These are phyloP conservation scores for Spea multiplicata DNA, from an alignment of 2,113 vertebrate genomes.

Conservation along the genomic window DNA sequence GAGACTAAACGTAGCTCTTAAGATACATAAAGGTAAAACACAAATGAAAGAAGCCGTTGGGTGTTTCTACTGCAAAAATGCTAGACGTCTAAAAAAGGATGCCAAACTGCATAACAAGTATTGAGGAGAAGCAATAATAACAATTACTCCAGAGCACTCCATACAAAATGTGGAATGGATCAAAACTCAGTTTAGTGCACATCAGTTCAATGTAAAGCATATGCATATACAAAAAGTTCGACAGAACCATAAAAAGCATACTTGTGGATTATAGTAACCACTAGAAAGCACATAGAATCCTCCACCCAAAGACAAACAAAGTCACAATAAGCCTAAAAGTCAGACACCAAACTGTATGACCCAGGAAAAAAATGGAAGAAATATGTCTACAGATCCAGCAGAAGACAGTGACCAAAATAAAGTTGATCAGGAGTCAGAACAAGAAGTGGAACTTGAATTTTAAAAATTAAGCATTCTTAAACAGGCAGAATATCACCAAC, in stretches of 20 bases:
- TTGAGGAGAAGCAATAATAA: background rate
- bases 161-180: background rate
- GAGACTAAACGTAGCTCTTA: background rate
- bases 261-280: background rate
- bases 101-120: background rate
- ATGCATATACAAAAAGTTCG: background rate
- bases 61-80: background rate
- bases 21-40: background rate
- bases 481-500: too few species aligned
- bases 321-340: slow-evolving; percentile 2
- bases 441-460: too few species aligned
- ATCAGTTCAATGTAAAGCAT: background rate
- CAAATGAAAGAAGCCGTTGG: background rate
- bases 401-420: too few species aligned
- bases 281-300: background rate
- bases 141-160: background rate
- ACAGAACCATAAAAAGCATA: background rate
- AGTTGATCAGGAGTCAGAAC: too few species aligned
- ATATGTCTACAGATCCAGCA: too few species aligned
- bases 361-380: too few species aligned
- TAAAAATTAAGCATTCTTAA: too few species aligned
- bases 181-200: background rate
- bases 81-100: background rate
- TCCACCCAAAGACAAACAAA: background rate
- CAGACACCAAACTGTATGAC: too few species aligned